Evolutionary conservation across 1,140 invertebrate species (phyloP), one percentile per base, ranked within the genome.

Genomic region (Drosophila pruinosa): DNA sequence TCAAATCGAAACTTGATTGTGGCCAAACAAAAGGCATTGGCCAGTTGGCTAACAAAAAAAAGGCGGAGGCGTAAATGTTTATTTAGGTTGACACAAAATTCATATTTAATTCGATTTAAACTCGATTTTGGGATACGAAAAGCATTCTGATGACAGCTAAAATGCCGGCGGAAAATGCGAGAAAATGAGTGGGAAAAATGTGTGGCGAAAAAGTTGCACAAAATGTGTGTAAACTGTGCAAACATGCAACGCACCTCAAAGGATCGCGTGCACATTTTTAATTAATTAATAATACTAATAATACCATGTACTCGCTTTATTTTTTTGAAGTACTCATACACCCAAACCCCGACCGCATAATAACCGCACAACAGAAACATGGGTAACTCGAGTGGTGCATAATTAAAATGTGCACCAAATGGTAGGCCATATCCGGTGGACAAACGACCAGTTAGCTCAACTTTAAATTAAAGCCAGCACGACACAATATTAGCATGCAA

Each of bases 201-300:
- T 47, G 62, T 28, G 31, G 31, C n/a, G 31, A 45, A 59, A 53
- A 50, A 52, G 50, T 77, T 70, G 69, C 36, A 62, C 53, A 65
- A 34, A 57, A 24, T 58, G 56, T 50, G 26, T 43, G 15, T 15
- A n/a, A 22, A 8, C 26, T 56, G 50, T 56, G 17, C n/a, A 36
- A 43, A 36, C 26, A 45, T 50, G 67, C 17, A 63, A 47, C 19
- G 34, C 10, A 38, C 39, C 58, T 63, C 64, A 57, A 71, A 71
- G 45, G 47, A 39, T 62, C 59, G 53, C 50, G n/a, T 64, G 70
- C 63, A 47, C 76, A 73, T 85, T 76, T 70, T 39, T 73, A 85
- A 76, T 80, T 76, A 76, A 85, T 85, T 80, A 85, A 85, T 72
- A 65, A 85, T 72, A 65, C 76, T 85, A 79, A 76, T 76, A 76